phyloP scores from a whole-genome alignment of 2,888 invertebrate genomes.

The Chironomus riparius region DNA sequence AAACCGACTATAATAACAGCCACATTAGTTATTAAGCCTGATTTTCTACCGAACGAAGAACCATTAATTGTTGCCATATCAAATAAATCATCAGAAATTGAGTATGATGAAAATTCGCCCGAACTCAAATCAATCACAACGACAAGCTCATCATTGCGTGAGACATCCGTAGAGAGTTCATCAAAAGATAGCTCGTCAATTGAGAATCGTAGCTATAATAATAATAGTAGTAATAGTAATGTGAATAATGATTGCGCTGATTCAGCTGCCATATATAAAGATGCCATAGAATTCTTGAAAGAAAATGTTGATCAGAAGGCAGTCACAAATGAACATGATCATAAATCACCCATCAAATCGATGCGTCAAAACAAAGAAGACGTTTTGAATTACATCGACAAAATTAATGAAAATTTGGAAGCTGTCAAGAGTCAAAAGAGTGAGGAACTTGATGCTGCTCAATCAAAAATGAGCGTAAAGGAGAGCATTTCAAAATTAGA shows the following conservation, averaged over 20 bases:
- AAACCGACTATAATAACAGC: neutral
- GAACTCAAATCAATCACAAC: slow-evolving; percentile 6
- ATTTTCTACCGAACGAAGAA: neutral
- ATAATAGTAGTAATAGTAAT: neutral
- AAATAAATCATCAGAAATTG: neutral
- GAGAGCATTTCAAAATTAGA: slow-evolving; percentile 11
- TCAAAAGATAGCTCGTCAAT: neutral
- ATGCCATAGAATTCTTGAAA: slow-evolving; percentile 16
- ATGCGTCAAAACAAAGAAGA: slow-evolving; percentile 4
- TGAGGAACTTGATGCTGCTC: neutral
- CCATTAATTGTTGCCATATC: neutral
- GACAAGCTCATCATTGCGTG: slow-evolving; percentile 13
- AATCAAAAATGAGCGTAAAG: neutral
- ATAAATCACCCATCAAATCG: slow-evolving; percentile 16
- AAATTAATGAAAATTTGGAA: slow-evolving; percentile 23
- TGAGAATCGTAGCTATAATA: neutral
- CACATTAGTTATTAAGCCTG: neutral
- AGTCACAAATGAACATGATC: neutral
- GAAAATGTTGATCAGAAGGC: slow-evolving; percentile 5
- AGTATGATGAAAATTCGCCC: slow-evolving; percentile 1
- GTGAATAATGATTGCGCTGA: neutral
- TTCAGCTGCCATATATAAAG: slow-evolving; percentile 17
- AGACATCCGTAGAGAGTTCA: slow-evolving; percentile 24
- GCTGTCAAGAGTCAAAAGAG: neutral
- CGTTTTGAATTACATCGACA: slow-evolving; percentile 18